A percentile compares a stretch with the other conserved stretches of the same genome.
These are phyloP conservation scores for Cataglyphis altisquamis DNA, from an alignment of 2,888 invertebrate genomes.

Conservation along the genomic window DNA sequence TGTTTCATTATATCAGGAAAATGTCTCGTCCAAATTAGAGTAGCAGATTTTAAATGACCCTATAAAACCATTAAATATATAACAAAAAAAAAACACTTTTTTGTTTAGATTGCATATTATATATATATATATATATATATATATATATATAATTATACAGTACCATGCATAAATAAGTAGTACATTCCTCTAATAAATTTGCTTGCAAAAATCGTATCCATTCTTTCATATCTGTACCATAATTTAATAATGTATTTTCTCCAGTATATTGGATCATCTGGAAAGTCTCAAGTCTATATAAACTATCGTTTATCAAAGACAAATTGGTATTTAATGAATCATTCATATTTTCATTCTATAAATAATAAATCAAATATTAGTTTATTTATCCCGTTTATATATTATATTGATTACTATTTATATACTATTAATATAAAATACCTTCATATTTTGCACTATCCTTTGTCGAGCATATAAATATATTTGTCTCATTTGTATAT, in stretches of 20 bases:
- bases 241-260: slow-evolving; percentile 61
- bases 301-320: slow-evolving; percentile 70
- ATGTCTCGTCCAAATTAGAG: slow-evolving; percentile 84
- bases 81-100: neutral
- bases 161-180: slow-evolving; percentile 84
- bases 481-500: slow-evolving; percentile 80
- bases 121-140: neutral
- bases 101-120: neutral
- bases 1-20: slow-evolving; percentile 75
- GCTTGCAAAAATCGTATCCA: slow-evolving; percentile 86
- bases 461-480: slow-evolving; percentile 83
- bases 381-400: neutral
- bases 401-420: neutral
- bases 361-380: slow-evolving; percentile 13
- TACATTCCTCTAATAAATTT: slow-evolving; percentile 85
- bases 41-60: slow-evolving; percentile 81
- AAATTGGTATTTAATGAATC: slow-evolving; percentile 63
- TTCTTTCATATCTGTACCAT: slow-evolving; percentile 78
- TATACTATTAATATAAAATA: slow-evolving; percentile 47
- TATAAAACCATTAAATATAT: slow-evolving; percentile 53
- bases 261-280: slow-evolving; percentile 77
- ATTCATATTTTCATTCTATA: slow-evolving; percentile 60
- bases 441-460: slow-evolving; percentile 75
- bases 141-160: slow-evolving; percentile 58
- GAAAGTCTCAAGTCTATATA: slow-evolving; percentile 86